These are phyloP conservation scores for Epistrophe grossulariae DNA, from an alignment of 2,888 invertebrate species.

Conservation along the genomic window DNA sequence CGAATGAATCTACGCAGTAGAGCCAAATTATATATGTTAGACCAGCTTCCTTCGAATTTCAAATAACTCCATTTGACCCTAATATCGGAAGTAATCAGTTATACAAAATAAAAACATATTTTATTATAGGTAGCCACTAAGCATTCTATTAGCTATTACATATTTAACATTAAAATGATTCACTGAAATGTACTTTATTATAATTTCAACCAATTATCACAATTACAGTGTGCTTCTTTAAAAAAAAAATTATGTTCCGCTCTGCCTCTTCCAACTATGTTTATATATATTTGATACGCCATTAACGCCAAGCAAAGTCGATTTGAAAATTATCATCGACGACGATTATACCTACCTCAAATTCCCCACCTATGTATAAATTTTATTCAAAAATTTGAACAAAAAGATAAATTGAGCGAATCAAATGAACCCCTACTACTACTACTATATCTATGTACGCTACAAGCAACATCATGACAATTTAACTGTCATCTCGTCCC, in stretches of 20 bases:
- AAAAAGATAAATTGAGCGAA: constrained; percentile 70
- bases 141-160: no score
- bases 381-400: constrained; percentile 59
- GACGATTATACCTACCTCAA: not conserved
- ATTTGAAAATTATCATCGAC: not conserved
- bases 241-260: not conserved
- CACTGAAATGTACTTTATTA: no score
- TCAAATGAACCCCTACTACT: constrained; percentile 43
- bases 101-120: no score
- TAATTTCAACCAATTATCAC: not conserved
- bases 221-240: no score
- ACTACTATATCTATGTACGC: not conserved
- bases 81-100: no score
- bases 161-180: no score
- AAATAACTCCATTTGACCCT: no score
- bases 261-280: not conserved
- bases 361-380: constrained; percentile 1
- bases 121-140: no score
- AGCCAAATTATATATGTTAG: no score
- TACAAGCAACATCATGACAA: constrained; percentile 54
- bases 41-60: no score
- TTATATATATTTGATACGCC: not conserved
- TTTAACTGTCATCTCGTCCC: constrained; percentile 71
- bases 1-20: no score
- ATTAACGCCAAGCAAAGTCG: not conserved